These are phyloP conservation scores for Phalanger gymnotis DNA, from an alignment of 2,797 vertebrate species.

Conservation along the genomic window DNA sequence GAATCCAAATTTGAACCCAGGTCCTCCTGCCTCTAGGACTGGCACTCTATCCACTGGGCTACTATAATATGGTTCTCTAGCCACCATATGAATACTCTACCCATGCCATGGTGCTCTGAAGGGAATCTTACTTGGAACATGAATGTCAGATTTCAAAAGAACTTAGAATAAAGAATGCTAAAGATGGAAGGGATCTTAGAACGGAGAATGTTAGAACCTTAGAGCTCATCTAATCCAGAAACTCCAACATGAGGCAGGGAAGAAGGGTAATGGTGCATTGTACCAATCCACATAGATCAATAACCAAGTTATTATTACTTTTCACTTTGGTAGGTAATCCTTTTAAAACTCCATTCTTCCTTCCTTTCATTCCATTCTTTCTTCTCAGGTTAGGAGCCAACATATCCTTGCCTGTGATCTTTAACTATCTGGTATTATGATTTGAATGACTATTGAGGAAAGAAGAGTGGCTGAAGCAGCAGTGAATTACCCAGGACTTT, in stretches of 20 bases:
- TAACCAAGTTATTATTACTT: background rate
- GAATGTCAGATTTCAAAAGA: background rate
- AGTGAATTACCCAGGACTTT: background rate
- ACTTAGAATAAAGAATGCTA: background rate
- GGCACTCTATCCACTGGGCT: background rate
- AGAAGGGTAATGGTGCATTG: background rate
- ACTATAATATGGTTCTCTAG: background rate
- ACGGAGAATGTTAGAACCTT: background rate
- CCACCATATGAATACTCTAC: background rate
- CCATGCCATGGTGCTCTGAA: background rate
- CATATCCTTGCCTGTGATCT: background rate
- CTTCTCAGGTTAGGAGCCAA: background rate
- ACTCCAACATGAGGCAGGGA: background rate
- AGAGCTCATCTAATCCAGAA: background rate
- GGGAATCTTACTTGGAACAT: background rate
- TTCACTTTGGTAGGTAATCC: background rate
- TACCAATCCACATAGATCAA: background rate
- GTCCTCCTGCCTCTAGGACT: background rate
- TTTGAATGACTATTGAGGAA: background rate
- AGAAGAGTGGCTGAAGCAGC: background rate
- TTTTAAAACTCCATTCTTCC: background rate
- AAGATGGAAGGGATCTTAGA: background rate
- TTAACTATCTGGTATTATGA: background rate
- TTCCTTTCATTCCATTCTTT: background rate
- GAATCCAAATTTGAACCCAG: background rate